A percentile compares a stretch with the other conserved stretches of the same genome.
Evolutionary conservation across 2,888 invertebrate species (phyloP).

Genomic region (Cryptocephalus moraei): DNA sequence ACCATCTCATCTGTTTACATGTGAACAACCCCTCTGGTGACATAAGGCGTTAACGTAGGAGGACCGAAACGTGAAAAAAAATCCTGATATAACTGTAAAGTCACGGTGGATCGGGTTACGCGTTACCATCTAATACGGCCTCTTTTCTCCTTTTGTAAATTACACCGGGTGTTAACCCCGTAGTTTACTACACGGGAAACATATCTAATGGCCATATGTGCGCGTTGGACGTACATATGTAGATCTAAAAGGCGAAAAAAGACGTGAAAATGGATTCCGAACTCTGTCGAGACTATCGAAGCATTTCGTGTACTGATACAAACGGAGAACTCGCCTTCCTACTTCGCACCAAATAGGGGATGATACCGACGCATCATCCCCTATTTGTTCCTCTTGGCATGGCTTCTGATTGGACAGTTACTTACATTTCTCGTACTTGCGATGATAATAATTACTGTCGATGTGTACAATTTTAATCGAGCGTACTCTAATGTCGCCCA

Average conservation of each 20-base stretch:
- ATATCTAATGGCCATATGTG: conserved; percentile 19
- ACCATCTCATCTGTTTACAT: no score
- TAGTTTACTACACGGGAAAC: conserved; percentile 12
- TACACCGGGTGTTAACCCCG: conserved; percentile 19
- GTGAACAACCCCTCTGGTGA: no score
- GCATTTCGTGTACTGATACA: background rate
- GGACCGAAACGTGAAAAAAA: conserved; percentile 6
- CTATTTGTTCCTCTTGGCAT: no score
- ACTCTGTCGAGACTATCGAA: background rate
- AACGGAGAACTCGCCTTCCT: no score
- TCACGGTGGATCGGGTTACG: conserved; percentile 10
- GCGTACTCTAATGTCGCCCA: background rate
- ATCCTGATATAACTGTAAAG: conserved; percentile 12
- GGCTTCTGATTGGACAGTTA: no score
- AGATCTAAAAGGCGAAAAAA: background rate
- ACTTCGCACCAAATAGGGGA: no score
- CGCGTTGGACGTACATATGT: no score
- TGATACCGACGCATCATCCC: no score
- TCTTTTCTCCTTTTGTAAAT: conserved; percentile 12
- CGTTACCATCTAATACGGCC: conserved; percentile 6
- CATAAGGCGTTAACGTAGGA: conserved; percentile 3
- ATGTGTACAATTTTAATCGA: no score
- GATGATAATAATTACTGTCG: no score
- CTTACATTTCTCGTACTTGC: no score
- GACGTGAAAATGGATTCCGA: no score